Conservation (phyloP, 2,888 invertebrate genomes). For the Campoplex capitator region DNA sequence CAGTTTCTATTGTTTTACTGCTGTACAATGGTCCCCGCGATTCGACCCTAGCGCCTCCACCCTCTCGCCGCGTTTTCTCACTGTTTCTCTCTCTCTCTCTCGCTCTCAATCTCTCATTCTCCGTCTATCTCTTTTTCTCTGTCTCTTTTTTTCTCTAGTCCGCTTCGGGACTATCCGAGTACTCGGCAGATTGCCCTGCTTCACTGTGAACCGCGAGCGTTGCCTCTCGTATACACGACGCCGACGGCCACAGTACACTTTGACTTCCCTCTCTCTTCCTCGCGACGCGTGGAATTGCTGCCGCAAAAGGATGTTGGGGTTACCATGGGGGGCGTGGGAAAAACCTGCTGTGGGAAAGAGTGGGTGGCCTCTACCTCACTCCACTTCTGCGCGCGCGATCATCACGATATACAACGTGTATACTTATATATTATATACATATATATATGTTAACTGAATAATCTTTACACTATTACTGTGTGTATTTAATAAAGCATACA, state of each 20-base stretch:
- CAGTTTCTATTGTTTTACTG: slow-evolving; percentile 83
- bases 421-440: slow-evolving; percentile 41
- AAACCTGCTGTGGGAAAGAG: slow-evolving; percentile 93
- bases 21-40: slow-evolving; percentile 78
- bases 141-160: slow-evolving; percentile 29
- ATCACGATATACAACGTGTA: slow-evolving; percentile 73
- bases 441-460: slow-evolving; percentile 40
- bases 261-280: slow-evolving; percentile 66
- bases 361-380: slow-evolving; percentile 89
- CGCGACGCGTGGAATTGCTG: slow-evolving; percentile 81
- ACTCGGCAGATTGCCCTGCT: slow-evolving; percentile 61
- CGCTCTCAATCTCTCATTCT: slow-evolving; percentile 8
- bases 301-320: slow-evolving; percentile 90
- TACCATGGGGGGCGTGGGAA: slow-evolving; percentile 92
- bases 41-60: slow-evolving; percentile 79
- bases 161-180: slow-evolving; percentile 37
- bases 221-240: slow-evolving; percentile 49
- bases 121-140: background rate
- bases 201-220: slow-evolving; percentile 55
- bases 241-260: slow-evolving; percentile 59
- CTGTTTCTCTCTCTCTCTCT: slow-evolving; percentile 32
- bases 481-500: slow-evolving; percentile 36
- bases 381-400: slow-evolving; percentile 77
- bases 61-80: slow-evolving; percentile 62
- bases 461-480: slow-evolving; percentile 40